Evolutionary conservation across 92 coral and sea anemone genomes (phyloP).

Genomic region (Porites cylindrica): DNA sequence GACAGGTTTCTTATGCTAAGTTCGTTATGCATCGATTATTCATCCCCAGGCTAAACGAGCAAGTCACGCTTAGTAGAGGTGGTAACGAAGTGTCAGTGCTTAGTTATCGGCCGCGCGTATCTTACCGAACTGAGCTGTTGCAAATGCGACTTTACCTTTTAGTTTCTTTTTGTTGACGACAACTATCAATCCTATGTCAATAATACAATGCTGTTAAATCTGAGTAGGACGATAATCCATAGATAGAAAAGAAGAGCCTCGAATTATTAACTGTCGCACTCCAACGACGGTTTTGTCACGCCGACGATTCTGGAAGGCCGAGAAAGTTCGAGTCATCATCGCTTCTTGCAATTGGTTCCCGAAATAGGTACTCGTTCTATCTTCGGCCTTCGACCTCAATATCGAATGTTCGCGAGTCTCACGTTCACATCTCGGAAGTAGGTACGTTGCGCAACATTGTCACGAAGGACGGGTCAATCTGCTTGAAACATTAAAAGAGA

Average conservation of each 20-base stretch:
- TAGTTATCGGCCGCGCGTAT: constrained; percentile 20
- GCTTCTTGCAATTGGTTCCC: constrained; percentile 37
- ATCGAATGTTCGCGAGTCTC: constrained; percentile 44
- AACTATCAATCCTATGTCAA: constrained; percentile 28
- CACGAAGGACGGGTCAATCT: constrained; percentile 25
- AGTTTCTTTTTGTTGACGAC: constrained; percentile 23
- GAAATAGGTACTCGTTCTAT: constrained; percentile 22
- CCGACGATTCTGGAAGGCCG: constrained; percentile 41
- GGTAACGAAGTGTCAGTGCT: constrained; percentile 6
- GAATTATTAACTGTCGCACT: constrained; percentile 19
- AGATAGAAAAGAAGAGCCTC: constrained; percentile 30
- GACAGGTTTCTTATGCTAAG: constrained; percentile 54
- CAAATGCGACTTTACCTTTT: constrained; percentile 7
- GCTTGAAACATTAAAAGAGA: not conserved
- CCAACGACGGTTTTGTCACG: constrained; percentile 37
- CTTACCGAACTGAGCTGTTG: constrained; percentile 22
- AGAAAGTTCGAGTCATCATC: constrained; percentile 40
- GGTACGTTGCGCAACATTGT: constrained; percentile 43
- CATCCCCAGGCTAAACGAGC: constrained; percentile 48
- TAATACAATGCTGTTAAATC: constrained; percentile 9
- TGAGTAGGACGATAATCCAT: constrained; percentile 2
- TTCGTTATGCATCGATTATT: constrained; percentile 26
- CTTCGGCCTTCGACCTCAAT: constrained; percentile 31
- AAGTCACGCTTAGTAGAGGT: constrained; percentile 31
- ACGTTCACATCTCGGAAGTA: constrained; percentile 24